These are phyloP conservation scores for Neopipo cinnamomea DNA, from an alignment of 2,113 vertebrate species.

Conservation along the genomic window DNA sequence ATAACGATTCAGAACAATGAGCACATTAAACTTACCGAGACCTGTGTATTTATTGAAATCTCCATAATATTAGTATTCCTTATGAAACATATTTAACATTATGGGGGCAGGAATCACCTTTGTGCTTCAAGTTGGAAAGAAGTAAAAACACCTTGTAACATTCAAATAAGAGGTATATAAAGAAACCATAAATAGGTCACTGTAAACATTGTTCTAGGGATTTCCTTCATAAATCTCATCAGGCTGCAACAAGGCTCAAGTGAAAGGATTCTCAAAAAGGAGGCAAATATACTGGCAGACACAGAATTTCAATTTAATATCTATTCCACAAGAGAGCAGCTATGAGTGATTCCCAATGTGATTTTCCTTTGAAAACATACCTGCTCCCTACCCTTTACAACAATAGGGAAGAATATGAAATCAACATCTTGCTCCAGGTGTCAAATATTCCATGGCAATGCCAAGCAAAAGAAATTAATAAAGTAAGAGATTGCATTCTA, in stretches of 20 bases:
- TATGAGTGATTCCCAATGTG: not conserved
- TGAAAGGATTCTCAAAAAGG: not conserved
- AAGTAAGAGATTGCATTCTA: not conserved
- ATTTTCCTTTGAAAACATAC: not conserved
- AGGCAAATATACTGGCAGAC: not conserved
- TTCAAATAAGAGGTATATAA: not conserved
- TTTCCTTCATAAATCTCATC: conserved; percentile 6
- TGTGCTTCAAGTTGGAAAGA: not conserved
- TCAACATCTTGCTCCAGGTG: not conserved
- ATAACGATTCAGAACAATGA: conserved; percentile 38
- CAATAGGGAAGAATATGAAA: not conserved
- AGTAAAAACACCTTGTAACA: not conserved
- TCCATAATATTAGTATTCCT: not conserved
- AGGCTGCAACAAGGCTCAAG: not conserved
- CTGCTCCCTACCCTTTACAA: not conserved
- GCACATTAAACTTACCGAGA: not conserved
- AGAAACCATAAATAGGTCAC: not conserved
- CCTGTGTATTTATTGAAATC: not conserved
- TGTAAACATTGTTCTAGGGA: not conserved
- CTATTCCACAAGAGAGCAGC: not conserved
- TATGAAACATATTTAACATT: not conserved
- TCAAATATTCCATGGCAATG: not conserved
- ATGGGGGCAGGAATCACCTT: not conserved
- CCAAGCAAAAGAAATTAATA: not conserved
- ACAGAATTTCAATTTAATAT: not conserved